Percentiles rank a stretch among this genome's conserved stretches.
Evolutionary conservation across 2,113 vertebrate species (phyloP).

Genomic region (Guaruba guarouba): DNA sequence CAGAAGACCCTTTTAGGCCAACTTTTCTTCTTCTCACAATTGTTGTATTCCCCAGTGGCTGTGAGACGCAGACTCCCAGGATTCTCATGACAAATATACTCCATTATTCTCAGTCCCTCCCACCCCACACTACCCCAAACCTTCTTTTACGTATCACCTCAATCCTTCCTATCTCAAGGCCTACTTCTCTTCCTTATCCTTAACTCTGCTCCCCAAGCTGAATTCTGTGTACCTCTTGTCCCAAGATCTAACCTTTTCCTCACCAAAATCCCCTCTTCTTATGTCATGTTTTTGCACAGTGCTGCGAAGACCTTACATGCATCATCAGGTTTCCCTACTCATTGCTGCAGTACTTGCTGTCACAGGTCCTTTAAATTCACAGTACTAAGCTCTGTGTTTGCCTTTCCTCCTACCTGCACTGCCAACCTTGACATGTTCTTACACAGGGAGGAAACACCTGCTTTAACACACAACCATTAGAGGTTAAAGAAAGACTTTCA

Average conservation of each 20-base stretch:
- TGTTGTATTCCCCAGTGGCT: neutral
- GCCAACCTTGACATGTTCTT: neutral
- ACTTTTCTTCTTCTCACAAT: neutral
- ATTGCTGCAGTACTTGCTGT: neutral
- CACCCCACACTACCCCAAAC: neutral
- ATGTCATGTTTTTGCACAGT: neutral
- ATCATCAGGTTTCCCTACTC: neutral
- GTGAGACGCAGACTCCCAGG: neutral
- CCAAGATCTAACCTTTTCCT: neutral
- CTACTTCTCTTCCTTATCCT: neutral
- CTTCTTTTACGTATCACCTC: neutral
- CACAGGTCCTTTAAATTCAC: neutral
- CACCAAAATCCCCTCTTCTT: neutral
- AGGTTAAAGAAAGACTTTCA: neutral
- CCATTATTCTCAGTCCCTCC: neutral
- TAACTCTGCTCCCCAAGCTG: neutral
- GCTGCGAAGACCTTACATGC: neutral
- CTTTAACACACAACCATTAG: neutral
- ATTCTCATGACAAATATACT: neutral
- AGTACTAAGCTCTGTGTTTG: neutral
- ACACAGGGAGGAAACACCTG: neutral
- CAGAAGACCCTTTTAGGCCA: neutral
- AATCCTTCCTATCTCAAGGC: neutral
- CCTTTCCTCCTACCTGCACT: neutral
- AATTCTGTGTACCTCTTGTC: neutral